Evolutionary conservation across 2,113 vertebrate genomes (phyloP).

Genomic region (Calyptommatus sinebrachiatus): DNA sequence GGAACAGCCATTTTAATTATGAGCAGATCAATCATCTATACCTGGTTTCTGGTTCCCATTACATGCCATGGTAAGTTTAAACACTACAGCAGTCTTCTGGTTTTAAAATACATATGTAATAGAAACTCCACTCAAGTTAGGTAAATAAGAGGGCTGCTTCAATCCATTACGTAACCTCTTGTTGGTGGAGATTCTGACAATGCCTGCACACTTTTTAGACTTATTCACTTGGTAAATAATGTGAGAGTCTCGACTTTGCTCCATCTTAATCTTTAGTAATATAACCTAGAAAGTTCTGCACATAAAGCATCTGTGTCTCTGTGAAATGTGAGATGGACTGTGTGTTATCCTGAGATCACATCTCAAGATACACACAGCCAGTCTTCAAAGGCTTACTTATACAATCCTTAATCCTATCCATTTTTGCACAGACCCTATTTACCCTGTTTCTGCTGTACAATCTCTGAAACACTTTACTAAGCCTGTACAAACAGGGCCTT

Average conservation of each 20-base stretch:
- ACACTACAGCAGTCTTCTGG: constrained; percentile 16
- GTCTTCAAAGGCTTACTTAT: neutral
- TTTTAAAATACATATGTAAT: constrained; percentile 26
- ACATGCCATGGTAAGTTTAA: constrained; percentile 6
- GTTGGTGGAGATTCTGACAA: neutral
- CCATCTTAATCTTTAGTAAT: neutral
- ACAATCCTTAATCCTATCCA: too few species aligned
- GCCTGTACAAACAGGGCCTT: too few species aligned
- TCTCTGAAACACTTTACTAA: too few species aligned
- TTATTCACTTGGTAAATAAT: neutral
- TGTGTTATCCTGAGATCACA: neutral
- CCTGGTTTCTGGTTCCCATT: constrained; percentile 30
- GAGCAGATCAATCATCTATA: constrained; percentile 36
- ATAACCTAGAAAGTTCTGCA: neutral
- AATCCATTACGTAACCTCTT: neutral
- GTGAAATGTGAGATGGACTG: constrained; percentile 4
- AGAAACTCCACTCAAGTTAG: neutral
- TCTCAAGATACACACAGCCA: neutral
- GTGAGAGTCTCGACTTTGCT: neutral
- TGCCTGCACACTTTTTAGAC: neutral
- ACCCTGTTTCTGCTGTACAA: too few species aligned
- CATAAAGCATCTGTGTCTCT: neutral
- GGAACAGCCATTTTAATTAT: constrained; percentile 22
- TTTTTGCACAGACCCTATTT: too few species aligned
- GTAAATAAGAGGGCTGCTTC: neutral